A percentile compares a stretch with the other conserved stretches of the same genome.
These are phyloP conservation scores for Tauraco erythrolophus DNA, from an alignment of 2,113 vertebrate species.

Conservation along the genomic window DNA sequence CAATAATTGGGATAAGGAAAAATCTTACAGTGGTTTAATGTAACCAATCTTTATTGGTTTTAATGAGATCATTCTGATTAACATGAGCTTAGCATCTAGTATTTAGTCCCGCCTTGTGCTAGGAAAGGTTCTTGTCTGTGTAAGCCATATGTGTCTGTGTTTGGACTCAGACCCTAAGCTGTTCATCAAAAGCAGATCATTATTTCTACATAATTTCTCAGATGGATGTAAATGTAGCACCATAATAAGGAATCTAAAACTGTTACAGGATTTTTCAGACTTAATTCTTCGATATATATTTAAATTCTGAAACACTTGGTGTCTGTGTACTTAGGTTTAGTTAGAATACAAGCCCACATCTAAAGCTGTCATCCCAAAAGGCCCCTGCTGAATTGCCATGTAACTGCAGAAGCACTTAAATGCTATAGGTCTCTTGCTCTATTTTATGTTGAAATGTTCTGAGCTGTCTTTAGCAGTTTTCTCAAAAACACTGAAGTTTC, in stretches of 20 bases:
- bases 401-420: background rate
- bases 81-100: background rate
- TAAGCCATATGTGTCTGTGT: background rate
- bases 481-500: background rate
- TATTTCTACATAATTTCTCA: background rate
- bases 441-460: background rate
- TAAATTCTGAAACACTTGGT: background rate
- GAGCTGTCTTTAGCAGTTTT: background rate
- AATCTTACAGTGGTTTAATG: background rate
- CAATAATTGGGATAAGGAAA: background rate
- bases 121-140: background rate
- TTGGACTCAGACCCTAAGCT: background rate
- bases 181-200: background rate
- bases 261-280: background rate
- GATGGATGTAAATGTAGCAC: background rate
- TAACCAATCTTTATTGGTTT: background rate
- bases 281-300: background rate
- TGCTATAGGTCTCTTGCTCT: rapidly evolving
- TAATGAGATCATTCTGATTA: background rate
- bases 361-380: background rate
- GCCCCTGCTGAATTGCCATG: background rate
- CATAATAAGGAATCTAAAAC: background rate
- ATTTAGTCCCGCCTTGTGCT: background rate
- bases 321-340: background rate
- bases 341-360: background rate